A percentile compares a stretch with the other conserved stretches of the same genome.
Evolutionary conservation across 2,113 vertebrate genomes (phyloP).

Genomic region (Benitochromis conjunctus): DNA sequence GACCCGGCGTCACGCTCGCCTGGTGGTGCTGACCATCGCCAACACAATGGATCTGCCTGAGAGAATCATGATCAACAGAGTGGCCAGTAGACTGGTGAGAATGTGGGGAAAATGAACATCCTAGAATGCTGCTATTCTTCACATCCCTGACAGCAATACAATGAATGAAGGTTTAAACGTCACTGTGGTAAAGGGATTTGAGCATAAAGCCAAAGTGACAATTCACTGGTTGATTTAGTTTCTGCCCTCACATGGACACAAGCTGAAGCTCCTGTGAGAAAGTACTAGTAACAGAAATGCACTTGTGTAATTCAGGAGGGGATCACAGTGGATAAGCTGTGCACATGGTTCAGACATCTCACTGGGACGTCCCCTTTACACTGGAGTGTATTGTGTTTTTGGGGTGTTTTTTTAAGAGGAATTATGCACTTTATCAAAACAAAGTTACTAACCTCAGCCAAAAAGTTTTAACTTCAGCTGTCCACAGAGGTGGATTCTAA

Average conservation of each 20-base stretch:
- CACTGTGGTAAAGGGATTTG: not conserved
- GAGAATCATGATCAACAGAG: slow-evolving; percentile 94
- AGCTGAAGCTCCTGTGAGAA: not conserved
- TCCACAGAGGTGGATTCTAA: no score
- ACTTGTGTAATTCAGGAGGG: not conserved
- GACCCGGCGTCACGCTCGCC: slow-evolving; percentile 80
- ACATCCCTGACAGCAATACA: not conserved
- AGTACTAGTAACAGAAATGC: not conserved
- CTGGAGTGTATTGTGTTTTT: no score
- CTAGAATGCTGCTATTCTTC: not conserved
- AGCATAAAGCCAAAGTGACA: not conserved
- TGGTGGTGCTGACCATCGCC: slow-evolving; percentile 93
- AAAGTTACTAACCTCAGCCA: no score
- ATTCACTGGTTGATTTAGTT: not conserved
- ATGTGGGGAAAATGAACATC: not conserved
- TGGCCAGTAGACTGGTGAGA: slow-evolving; percentile 89
- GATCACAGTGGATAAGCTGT: no score
- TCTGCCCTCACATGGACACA: not conserved
- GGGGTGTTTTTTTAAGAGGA: no score
- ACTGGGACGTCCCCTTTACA: no score
- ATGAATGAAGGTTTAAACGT: not conserved
- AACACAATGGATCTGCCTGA: slow-evolving; percentile 99
- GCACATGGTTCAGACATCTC: no score
- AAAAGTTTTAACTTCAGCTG: no score
- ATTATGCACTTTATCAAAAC: no score